Evolutionary conservation across 2,797 vertebrate genomes (phyloP).

Genomic region (Gymnothorax javanicus): DNA sequence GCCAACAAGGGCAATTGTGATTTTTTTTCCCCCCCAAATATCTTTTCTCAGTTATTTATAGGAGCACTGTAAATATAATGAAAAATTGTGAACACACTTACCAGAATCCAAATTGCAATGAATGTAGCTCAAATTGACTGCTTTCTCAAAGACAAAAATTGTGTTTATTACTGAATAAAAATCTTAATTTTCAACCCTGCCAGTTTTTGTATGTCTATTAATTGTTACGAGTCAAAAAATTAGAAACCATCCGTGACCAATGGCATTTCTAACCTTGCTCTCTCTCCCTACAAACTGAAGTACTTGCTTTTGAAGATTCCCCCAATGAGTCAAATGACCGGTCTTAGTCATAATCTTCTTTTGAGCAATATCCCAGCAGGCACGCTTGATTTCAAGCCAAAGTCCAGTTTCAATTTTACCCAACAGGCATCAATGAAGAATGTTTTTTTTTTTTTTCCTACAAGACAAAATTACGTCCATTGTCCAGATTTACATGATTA

Average conservation of each 20-base stretch:
- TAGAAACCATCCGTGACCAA: too few species aligned
- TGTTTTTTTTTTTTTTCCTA: too few species aligned
- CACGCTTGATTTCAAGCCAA: background rate
- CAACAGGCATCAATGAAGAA: background rate
- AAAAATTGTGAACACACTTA: too few species aligned
- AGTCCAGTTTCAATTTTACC: background rate
- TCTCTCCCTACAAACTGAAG: background rate
- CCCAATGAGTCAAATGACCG: conserved; percentile 40
- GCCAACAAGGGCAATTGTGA: background rate
- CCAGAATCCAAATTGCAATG: too few species aligned
- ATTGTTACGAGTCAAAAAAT: background rate
- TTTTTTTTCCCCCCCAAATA: background rate
- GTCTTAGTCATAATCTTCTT: conserved; percentile 41
- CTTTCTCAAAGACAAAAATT: background rate
- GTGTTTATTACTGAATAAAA: background rate
- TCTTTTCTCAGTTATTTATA: background rate
- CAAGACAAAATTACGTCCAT: background rate
- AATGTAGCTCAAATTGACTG: too few species aligned
- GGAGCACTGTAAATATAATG: background rate
- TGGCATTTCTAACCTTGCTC: conserved; percentile 3
- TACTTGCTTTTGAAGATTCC: conserved; percentile 16
- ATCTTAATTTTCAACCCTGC: background rate
- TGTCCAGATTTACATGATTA: background rate
- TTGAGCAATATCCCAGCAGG: background rate
- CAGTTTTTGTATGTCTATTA: background rate